phyloP scores from a whole-genome alignment of 2,113 vertebrate genomes.

The Hipposideros armiger region DNA sequence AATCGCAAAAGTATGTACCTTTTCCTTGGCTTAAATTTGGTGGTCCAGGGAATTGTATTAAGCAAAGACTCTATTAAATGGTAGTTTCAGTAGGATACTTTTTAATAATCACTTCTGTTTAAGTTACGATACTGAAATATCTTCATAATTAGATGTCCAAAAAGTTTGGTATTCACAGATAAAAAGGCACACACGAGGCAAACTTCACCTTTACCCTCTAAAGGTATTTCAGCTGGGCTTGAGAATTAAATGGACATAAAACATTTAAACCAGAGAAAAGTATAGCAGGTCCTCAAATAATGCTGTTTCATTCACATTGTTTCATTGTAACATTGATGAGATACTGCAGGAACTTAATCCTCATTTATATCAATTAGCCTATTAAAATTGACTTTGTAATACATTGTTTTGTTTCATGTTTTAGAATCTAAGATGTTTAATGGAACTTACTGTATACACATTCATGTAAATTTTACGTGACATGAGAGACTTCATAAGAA shows the following conservation, averaged over 20 bases:
- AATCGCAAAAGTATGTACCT: background rate
- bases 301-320: no score
- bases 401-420: background rate
- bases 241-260: background rate
- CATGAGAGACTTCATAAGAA: background rate
- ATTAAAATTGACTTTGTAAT: background rate
- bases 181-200: background rate
- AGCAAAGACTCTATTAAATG: background rate
- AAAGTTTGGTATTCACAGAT: background rate
- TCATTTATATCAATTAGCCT: background rate
- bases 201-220: background rate
- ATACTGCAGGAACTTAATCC: background rate
- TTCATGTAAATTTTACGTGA: background rate
- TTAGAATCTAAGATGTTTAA: background rate
- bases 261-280: background rate
- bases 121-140: background rate
- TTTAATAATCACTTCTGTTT: background rate
- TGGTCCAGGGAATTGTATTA: background rate
- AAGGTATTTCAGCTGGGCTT: background rate
- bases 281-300: no score
- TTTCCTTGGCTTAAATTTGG: background rate
- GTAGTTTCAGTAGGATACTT: background rate
- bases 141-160: background rate
- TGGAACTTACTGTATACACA: background rate
- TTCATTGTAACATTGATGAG: background rate